Evolutionary conservation across 2,113 vertebrate species (phyloP), one percentile per base, ranked within the genome.

Genomic region (Psettodes erumei): DNA sequence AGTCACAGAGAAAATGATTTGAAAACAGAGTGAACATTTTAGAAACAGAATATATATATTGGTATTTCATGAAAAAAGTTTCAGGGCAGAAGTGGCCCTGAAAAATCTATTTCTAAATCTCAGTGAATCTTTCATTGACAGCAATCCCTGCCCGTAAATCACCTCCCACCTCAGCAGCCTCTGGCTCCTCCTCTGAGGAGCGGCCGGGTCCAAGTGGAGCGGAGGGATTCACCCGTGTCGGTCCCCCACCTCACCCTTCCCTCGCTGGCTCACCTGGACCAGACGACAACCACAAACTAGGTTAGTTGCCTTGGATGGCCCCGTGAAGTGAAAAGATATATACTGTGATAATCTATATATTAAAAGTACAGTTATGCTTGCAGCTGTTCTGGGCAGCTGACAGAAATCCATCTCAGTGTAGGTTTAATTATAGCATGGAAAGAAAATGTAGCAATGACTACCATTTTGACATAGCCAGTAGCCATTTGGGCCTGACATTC

Each of bases 91-190:
- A 72, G 21, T 16, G 0, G 47, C 0, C 30, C 28, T 27, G 19
- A 66, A 18, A 2, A 23, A 6, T 42, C 6, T 63, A 8, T 23
- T n/a, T 16, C 42, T 68, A 12, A 21, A 51, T 53, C 40, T 37
- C 6, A 25, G 5, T 35, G 9, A 64, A 43, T 64, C 1, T 77
- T 69, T 45, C 13, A 18, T 67, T 42, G 27, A 37, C 80, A 99
- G 98, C 94, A 56, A 94, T 99, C 82, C 97, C 97, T 28, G 94
- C 84, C 45, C 95, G 95, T 30, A 98, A 93, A 69, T 72, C 71
- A 0, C 85, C 64, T 11, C 50, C 79, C 0, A 33, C 81, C 9
- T 75, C 82, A n/a, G 68, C 81, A 21, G 81, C 91, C 48, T 9
- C 84, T 6, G 87, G 93, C 21, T 85, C 86, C 7, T 85, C 77